These are phyloP conservation scores for Pseudochirops corinnae DNA, from an alignment of 2,797 vertebrate genomes.

Conservation along the genomic window DNA sequence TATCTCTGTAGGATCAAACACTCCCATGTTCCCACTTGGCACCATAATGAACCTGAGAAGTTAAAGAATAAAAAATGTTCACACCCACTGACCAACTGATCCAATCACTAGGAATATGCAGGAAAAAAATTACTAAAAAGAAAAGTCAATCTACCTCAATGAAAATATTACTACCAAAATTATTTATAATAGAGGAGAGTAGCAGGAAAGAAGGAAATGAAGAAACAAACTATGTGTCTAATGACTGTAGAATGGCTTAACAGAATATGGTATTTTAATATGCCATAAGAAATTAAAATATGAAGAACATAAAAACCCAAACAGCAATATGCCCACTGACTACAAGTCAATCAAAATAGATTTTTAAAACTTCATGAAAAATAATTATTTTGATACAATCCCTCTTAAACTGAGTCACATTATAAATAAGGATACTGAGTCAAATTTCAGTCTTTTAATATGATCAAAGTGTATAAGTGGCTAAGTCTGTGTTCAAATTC, in stretches of 20 bases:
- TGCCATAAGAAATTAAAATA: neutral
- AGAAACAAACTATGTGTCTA: neutral
- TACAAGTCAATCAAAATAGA: neutral
- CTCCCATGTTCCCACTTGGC: constrained; percentile 98
- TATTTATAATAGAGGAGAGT: constrained; percentile 1
- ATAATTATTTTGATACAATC: neutral
- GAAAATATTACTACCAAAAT: neutral
- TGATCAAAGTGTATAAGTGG: neutral
- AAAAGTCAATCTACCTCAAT: neutral
- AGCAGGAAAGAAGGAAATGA: constrained; percentile 15
- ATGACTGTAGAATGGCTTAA: neutral
- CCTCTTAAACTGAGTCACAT: neutral
- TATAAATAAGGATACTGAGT: neutral
- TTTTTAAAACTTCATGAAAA: neutral
- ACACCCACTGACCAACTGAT: neutral
- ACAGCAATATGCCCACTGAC: neutral
- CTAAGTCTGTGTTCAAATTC: neutral
- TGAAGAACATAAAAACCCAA: neutral
- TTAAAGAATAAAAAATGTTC: constrained; percentile 39
- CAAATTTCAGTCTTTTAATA: neutral
- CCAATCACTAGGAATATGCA: neutral
- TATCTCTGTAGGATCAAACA: constrained; percentile 98
- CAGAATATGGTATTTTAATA: neutral
- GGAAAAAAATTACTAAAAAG: neutral
- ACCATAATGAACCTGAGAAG: constrained; percentile 92